A percentile compares a stretch with the other conserved stretches of the same genome.
These are phyloP conservation scores for Lepus timidus DNA, from an alignment of 2,113 vertebrate genomes.

Conservation along the genomic window DNA sequence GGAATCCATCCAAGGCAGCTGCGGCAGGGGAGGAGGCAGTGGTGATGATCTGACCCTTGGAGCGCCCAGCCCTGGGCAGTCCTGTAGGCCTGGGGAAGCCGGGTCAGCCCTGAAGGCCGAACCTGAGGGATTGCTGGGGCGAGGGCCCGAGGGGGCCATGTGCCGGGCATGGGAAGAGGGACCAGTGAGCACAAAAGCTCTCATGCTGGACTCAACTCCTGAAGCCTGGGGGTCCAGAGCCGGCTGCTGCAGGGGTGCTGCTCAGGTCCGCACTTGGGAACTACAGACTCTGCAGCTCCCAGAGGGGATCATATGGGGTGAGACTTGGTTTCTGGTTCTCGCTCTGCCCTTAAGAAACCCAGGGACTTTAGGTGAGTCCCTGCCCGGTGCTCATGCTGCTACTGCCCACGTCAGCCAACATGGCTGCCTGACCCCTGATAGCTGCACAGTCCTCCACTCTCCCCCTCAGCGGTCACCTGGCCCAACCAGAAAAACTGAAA, in stretches of 20 bases:
- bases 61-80: not conserved
- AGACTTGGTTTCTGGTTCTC: not conserved
- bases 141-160: not conserved
- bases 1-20: not conserved
- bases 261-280: not conserved
- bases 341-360: not conserved
- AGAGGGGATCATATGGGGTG: not conserved
- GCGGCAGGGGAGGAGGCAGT: not conserved
- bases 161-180: not conserved
- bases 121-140: not conserved
- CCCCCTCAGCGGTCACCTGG: not conserved
- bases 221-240: not conserved
- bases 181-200: not conserved
- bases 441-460: not conserved
- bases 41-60: not conserved
- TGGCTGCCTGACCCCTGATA: not conserved
- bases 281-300: not conserved
- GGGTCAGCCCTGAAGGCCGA: not conserved
- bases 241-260: not conserved
- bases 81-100: not conserved
- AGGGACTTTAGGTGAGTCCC: not conserved
- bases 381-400: rapidly evolving
- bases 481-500: not conserved
- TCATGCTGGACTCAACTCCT: not conserved
- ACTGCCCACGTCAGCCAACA: not conserved